These are phyloP conservation scores for Drosophila bunnanda DNA, from an alignment of 2,888 invertebrate genomes.

Conservation along the genomic window DNA sequence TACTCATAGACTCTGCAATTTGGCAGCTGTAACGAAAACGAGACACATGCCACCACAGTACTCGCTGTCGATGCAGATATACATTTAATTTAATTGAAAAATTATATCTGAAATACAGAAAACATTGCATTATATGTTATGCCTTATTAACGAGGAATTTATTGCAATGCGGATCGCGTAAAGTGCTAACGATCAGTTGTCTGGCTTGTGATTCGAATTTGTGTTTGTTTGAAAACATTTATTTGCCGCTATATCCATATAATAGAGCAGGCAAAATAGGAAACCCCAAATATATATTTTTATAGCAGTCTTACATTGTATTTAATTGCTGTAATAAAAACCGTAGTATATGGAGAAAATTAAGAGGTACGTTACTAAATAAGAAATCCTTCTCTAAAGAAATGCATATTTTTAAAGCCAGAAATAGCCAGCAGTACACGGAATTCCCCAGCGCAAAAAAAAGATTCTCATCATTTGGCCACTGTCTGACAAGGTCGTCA, in stretches of 20 bases:
- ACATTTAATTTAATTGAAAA: conserved; percentile 38
- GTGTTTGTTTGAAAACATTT: background rate
- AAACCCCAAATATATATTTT: background rate
- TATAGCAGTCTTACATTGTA: conserved; percentile 3
- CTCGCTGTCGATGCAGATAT: conserved; percentile 34
- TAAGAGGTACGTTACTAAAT: background rate
- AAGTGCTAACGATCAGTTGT: conserved; percentile 13
- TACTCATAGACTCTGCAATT: conserved; percentile 55
- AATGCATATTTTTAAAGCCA: background rate
- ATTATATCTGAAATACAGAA: background rate
- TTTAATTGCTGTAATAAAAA: conserved; percentile 5
- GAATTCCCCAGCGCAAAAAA: background rate
- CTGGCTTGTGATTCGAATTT: conserved; percentile 4
- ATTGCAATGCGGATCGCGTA: conserved; percentile 5
- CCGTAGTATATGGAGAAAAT: background rate
- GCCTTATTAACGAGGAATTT: conserved; percentile 24
- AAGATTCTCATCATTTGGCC: background rate
- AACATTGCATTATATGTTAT: conserved; percentile 12
- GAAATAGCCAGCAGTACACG: background rate
- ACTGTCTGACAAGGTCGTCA: conserved; percentile 2
- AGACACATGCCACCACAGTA: conserved; percentile 53
- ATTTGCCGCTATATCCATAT: background rate
- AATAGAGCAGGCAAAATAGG: background rate
- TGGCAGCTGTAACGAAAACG: conserved; percentile 59
- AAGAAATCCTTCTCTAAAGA: no score